These are phyloP conservation scores for Phaenicophaeus curvirostris DNA, from an alignment of 2,797 vertebrate genomes.

Conservation along the genomic window DNA sequence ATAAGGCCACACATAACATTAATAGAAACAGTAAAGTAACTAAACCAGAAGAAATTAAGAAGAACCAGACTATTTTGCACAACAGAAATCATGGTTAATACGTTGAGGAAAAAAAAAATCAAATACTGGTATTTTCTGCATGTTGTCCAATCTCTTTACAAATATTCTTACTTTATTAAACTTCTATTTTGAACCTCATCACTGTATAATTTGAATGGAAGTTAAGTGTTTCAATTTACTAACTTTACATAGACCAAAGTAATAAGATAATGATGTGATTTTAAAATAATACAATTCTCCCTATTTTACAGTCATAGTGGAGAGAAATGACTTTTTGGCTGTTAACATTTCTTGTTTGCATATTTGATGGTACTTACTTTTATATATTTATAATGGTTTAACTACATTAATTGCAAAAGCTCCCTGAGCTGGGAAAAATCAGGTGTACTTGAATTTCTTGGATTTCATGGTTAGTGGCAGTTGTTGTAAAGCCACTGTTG, in stretches of 20 bases:
- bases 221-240: background rate
- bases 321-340: background rate
- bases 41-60: background rate
- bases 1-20: background rate
- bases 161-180: background rate
- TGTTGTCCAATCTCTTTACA: background rate
- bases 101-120: background rate
- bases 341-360: background rate
- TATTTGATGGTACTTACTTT: background rate
- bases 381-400: background rate
- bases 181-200: background rate
- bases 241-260: background rate
- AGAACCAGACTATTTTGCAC: background rate
- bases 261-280: conserved; percentile 2
- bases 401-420: background rate
- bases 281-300: background rate
- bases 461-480: conserved; percentile 12
- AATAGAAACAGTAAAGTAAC: background rate
- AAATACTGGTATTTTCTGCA: background rate
- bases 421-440: background rate
- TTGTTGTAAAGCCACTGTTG: background rate
- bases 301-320: background rate
- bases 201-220: background rate
- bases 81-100: background rate
- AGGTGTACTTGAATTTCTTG: background rate